Base-by-base conservation (phyloP, 1,140 invertebrate species). In the Carposina sasakii region DNA sequence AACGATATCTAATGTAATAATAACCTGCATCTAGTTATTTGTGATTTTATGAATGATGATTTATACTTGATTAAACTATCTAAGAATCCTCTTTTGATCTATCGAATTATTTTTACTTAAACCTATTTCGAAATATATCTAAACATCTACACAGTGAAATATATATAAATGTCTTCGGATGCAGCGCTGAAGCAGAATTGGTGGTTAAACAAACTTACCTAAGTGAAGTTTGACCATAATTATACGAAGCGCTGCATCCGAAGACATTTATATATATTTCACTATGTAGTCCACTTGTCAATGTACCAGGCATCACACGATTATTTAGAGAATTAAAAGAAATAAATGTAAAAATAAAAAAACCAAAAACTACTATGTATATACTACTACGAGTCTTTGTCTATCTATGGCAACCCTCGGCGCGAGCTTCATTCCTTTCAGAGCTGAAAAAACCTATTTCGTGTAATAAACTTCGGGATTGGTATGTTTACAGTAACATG, bases 171-270 rank as follows among this genome's bases (percentile, higher is more conserved):
- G 15, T 44, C 24, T 24, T 31, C n/a, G 26, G 42, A 44, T 44
- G 42, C 24, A 44, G 13, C 42, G 42, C n/a, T 19, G 42, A 20
- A 30, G 17, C 31, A 44, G 30, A 44, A 44, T 44, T 44, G 19
- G 22, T 5, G 36, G 36, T 39, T 39, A 39, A 39, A 39, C 36
- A 39, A 39, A 39, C 36, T 39, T 39, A 39, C 36, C 36, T 21
- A 21, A 39, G 43, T 45, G 43, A 45, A 6, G 30, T 45, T 45
- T 36, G 30, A 46, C 33, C 44, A 36, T 46, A 46, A 26, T 47
- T 47, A 47, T 47, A 37, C 13, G 31, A 47, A 17, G n/a, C 42
- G 42, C 13, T 44, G 24, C 42, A 44, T 44, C 42, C 26, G 42
- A 44, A 44, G 15, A 44, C 15, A 44, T 44, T 44, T 44, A 44